Conservation (phyloP, 1,140 invertebrate genomes). For the Hormaphis cornu region DNA sequence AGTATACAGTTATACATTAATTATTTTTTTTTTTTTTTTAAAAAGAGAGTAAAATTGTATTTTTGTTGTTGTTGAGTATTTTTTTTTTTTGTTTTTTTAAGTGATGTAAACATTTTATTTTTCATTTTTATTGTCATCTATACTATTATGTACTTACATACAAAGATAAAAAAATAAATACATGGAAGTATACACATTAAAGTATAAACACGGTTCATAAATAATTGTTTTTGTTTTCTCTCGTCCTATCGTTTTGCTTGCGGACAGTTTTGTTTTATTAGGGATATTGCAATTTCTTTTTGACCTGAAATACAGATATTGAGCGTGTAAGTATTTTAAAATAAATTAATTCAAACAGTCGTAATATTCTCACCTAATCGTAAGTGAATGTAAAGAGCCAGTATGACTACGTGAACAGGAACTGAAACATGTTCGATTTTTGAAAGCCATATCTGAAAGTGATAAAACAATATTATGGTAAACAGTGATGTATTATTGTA, state of each 20-base stretch:
- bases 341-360: background rate
- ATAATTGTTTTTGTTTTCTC: background rate
- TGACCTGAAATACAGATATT: constrained; percentile 46
- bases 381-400: constrained; percentile 63
- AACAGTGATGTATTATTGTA: constrained; percentile 32
- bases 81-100: constrained; percentile 7
- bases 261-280: constrained; percentile 48
- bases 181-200: background rate
- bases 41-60: constrained; percentile 11
- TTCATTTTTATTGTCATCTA: constrained; percentile 22
- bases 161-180: constrained; percentile 16
- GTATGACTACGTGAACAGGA: constrained; percentile 60
- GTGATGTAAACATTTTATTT: constrained; percentile 20
- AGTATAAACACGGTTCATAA: background rate
- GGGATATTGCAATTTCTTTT: constrained; percentile 46
- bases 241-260: constrained; percentile 36
- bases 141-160: constrained; percentile 24
- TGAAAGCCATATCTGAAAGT: constrained; percentile 49
- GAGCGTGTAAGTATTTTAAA: constrained; percentile 16
- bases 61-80: constrained; percentile 22
- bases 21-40: background rate
- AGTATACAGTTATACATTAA: too few relatives aligned
- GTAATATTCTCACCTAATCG: constrained; percentile 47
- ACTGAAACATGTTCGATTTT: constrained; percentile 51
- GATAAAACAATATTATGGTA: background rate